Conservation (phyloP, 2,888 invertebrate genomes). For the Caenorhabditis sp. region DNA sequence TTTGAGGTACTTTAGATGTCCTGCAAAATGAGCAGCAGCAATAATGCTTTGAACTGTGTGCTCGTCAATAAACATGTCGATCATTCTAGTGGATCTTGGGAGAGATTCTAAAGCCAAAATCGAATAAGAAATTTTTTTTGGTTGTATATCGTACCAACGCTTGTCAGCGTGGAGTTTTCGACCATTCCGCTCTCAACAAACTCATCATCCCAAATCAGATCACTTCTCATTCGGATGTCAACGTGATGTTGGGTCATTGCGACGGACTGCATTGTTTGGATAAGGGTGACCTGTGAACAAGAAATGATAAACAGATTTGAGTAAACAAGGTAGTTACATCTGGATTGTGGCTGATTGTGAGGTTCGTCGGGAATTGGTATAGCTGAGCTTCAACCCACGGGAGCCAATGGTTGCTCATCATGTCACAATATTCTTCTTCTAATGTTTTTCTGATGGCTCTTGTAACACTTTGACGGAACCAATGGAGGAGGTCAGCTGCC, state of each 20-base stretch:
- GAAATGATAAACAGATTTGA: not conserved
- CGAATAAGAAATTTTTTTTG: not conserved
- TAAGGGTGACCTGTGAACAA: constrained; percentile 65
- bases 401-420: constrained; percentile 76
- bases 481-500: constrained; percentile 76
- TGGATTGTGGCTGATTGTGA: constrained; percentile 71
- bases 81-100: constrained; percentile 72
- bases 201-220: constrained; percentile 72
- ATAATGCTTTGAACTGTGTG: constrained; percentile 78
- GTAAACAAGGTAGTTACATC: constrained; percentile 40
- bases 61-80: constrained; percentile 80
- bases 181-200: constrained; percentile 70
- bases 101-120: constrained; percentile 67
- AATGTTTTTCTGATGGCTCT: constrained; percentile 73
- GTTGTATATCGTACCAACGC: no score
- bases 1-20: constrained; percentile 67
- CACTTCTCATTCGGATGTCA: constrained; percentile 77
- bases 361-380: constrained; percentile 75
- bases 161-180: constrained; percentile 61
- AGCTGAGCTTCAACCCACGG: constrained; percentile 80
- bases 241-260: constrained; percentile 73
- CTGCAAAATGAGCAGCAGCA: constrained; percentile 79
- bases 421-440: constrained; percentile 79
- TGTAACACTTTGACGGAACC: constrained; percentile 77
- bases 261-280: constrained; percentile 76